These are phyloP conservation scores for Hydrocynus forskahlii DNA, from an alignment of 2,797 vertebrate genomes.

Conservation along the genomic window DNA sequence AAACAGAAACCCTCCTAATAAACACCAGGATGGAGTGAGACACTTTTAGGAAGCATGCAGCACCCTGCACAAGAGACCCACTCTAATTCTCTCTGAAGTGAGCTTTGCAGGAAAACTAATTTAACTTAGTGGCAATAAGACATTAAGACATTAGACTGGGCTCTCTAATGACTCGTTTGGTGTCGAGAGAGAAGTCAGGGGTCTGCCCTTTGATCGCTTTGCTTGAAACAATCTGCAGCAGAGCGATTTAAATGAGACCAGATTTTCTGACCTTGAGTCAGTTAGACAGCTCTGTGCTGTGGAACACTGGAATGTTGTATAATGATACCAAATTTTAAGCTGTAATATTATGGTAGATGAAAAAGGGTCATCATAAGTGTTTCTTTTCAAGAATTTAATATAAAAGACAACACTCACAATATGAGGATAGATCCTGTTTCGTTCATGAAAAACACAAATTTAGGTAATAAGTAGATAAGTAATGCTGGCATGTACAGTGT, in stretches of 20 bases:
- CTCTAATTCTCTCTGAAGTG: not conserved
- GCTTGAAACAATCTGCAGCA: not conserved
- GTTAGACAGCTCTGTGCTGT: not conserved
- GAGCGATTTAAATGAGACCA: not conserved
- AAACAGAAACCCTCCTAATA: slow-evolving; percentile 10
- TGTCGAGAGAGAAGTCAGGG: slow-evolving; percentile 7
- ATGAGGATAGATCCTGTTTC: too few species aligned
- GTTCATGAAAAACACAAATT: too few species aligned
- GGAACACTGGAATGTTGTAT: too few species aligned
- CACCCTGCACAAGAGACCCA: not conserved
- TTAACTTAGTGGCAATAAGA: not conserved
- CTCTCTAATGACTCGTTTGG: slow-evolving; percentile 1
- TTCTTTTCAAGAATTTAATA: too few species aligned
- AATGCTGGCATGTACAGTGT: too few species aligned
- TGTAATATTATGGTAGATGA: too few species aligned
- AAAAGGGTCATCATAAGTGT: too few species aligned
- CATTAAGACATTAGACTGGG: not conserved
- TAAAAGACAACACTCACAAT: too few species aligned
- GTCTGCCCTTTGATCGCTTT: not conserved
- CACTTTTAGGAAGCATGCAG: not conserved
- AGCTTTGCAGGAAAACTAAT: not conserved
- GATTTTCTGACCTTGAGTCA: slow-evolving; percentile 17
- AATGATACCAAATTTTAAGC: too few species aligned
- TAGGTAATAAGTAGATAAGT: too few species aligned
- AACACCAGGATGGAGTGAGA: not conserved